These are phyloP conservation scores for Penaeus chinensis DNA, from an alignment of 1,140 invertebrate species.

Conservation along the genomic window DNA sequence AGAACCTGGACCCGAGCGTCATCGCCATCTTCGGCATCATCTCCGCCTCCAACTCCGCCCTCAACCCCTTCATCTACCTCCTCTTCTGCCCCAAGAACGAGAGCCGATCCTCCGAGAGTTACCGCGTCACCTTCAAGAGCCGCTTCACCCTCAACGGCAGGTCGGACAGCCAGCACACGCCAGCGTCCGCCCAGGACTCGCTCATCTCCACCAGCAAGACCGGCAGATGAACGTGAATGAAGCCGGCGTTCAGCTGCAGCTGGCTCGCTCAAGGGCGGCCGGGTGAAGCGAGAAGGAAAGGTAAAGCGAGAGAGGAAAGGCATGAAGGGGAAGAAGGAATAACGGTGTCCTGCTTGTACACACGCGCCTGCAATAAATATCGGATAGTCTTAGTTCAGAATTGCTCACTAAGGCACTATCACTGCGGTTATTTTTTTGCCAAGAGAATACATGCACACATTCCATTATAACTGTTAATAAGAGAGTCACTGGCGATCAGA, in stretches of 20 bases:
- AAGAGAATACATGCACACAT: no score
- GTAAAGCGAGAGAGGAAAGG: no score
- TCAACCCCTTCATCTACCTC: constrained; percentile 57
- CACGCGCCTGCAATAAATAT: no score
- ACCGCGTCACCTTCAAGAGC: constrained; percentile 45
- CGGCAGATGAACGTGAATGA: constrained; percentile 18
- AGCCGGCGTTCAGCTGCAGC: background rate
- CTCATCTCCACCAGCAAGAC: constrained; percentile 17
- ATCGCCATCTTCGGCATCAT: constrained; percentile 50
- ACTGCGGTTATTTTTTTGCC: no score
- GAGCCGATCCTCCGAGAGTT: constrained; percentile 42
- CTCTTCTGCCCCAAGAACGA: constrained; percentile 53
- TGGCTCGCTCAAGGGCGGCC: background rate
- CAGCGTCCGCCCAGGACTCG: constrained; percentile 20
- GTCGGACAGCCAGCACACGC: constrained; percentile 1
- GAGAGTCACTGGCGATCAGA: no score
- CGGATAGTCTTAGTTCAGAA: no score
- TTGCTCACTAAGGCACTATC: no score
- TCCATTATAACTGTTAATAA: no score
- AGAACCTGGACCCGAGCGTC: constrained; percentile 43
- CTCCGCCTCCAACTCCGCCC: constrained; percentile 46
- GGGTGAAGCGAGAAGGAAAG: no score
- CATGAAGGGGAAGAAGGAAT: no score
- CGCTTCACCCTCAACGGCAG: constrained; percentile 29
- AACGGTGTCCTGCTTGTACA: no score